These are phyloP conservation scores for Drepana falcataria DNA, from an alignment of 2,888 invertebrate genomes.

Conservation along the genomic window DNA sequence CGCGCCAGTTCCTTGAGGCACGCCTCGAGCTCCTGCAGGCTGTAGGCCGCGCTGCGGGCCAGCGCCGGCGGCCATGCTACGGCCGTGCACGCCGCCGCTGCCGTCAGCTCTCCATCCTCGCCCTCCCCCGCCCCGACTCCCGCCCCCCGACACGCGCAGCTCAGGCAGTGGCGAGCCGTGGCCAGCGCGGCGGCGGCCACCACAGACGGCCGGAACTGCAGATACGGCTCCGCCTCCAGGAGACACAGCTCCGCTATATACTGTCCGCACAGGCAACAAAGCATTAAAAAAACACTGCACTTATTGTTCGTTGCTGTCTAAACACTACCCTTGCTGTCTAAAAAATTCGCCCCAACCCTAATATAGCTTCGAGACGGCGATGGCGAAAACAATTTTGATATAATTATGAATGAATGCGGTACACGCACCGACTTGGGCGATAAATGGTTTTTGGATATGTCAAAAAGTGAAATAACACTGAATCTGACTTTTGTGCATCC, in stretches of 20 bases:
- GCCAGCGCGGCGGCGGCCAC: conserved; percentile 90
- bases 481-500: too few relatives aligned
- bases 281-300: too few relatives aligned
- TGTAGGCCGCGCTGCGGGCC: conserved; percentile 82
- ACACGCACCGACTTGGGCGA: too few relatives aligned
- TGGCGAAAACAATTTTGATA: too few relatives aligned
- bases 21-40: conserved; percentile 78
- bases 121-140: conserved; percentile 5
- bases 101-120: background rate
- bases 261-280: conserved; percentile 50
- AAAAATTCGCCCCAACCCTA: too few relatives aligned
- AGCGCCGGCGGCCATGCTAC: conserved; percentile 84
- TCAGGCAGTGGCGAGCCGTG: conserved; percentile 86
- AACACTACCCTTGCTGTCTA: too few relatives aligned
- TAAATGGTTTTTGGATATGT: too few relatives aligned
- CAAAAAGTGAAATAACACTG: too few relatives aligned
- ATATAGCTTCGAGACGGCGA: too few relatives aligned
- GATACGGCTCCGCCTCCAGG: conserved; percentile 91
- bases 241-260: conserved; percentile 91
- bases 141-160: conserved; percentile 49
- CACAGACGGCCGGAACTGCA: conserved; percentile 89
- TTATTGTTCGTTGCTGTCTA: too few relatives aligned
- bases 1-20: conserved; percentile 84
- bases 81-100: conserved; percentile 29
- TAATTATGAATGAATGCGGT: too few relatives aligned